Evolutionary conservation across 2,888 invertebrate genomes (phyloP).

Genomic region (Nomada fabriciana): DNA sequence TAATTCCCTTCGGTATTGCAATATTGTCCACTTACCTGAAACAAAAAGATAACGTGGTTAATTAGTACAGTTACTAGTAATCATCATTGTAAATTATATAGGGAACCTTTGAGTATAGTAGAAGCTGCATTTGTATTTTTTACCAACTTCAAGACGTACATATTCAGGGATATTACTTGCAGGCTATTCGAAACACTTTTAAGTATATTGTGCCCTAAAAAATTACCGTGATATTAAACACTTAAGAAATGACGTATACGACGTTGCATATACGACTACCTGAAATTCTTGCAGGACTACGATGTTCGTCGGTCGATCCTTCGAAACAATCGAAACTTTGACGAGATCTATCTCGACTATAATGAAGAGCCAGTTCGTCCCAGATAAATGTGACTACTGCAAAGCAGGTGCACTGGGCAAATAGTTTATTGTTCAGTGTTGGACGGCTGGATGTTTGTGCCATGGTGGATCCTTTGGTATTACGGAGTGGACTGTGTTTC

Average conservation of each 20-base stretch:
- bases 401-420: constrained; percentile 65
- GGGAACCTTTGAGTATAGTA: too few relatives aligned
- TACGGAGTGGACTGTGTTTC: constrained; percentile 55
- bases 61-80: not conserved
- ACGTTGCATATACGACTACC: too few relatives aligned
- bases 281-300: too few relatives aligned
- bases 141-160: too few relatives aligned
- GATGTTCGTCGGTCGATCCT: too few relatives aligned
- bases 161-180: too few relatives aligned
- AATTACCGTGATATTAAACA: too few relatives aligned
- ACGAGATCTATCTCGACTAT: constrained; percentile 65
- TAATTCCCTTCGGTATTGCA: not conserved
- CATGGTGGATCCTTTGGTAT: constrained; percentile 55
- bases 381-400: constrained; percentile 69
- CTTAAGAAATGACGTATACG: too few relatives aligned
- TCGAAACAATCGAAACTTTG: constrained; percentile 67
- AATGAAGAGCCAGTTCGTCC: constrained; percentile 73
- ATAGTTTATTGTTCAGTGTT: constrained; percentile 76
- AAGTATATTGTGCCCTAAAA: too few relatives aligned
- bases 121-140: too few relatives aligned
- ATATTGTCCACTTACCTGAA: constrained; percentile 73
- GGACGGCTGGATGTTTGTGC: constrained; percentile 64
- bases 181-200: too few relatives aligned
- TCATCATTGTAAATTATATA: not conserved
- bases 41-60: constrained; percentile 56